phyloP scores from a whole-genome alignment of 2,113 vertebrate species.

The Albula goreensis region DNA sequence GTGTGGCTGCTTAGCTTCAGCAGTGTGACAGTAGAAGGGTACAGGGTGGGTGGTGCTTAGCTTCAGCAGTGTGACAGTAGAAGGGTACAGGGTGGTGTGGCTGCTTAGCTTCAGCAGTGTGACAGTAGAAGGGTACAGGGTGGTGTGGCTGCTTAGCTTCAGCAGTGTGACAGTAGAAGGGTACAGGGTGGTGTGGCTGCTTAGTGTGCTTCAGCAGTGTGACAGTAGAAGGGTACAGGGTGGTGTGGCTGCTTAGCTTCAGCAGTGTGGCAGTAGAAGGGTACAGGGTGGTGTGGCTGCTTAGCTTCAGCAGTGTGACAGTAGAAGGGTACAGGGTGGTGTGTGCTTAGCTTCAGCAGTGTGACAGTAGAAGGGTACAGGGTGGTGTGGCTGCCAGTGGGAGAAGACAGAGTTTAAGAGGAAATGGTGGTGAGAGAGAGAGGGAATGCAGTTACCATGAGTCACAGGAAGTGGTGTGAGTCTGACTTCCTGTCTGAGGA shows the following conservation, averaged over 20 bases:
- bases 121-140: neutral
- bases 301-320: neutral
- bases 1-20: neutral
- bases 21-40: neutral
- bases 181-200: neutral
- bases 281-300: no score
- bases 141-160: neutral
- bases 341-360: neutral
- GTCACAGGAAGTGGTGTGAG: neutral
- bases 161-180: neutral
- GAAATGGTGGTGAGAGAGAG: neutral
- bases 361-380: neutral
- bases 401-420: neutral
- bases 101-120: no score
- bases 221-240: no score
- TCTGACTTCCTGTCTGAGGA: conserved; percentile 4
- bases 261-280: no score
- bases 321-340: no score
- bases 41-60: no score
- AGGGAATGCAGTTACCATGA: neutral
- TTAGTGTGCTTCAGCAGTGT: no score
- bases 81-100: no score
- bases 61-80: no score
- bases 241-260: no score
- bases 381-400: neutral